Evolutionary conservation across 1,140 invertebrate genomes (phyloP), one percentile per base, ranked within the genome.

Genomic region (Solenopsis invicta): DNA sequence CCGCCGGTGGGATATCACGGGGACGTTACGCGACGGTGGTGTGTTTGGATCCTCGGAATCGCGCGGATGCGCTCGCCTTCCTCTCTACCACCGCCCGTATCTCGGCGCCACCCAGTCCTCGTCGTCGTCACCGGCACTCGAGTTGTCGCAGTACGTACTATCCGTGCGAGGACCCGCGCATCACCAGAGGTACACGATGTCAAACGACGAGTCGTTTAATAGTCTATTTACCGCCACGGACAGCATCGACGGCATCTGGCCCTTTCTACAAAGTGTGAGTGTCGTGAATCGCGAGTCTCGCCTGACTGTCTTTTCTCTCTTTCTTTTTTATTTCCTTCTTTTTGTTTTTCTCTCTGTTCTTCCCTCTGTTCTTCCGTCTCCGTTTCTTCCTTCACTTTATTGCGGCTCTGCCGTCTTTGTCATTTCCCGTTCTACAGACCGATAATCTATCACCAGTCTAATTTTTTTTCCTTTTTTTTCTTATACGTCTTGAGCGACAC

Each of bases 191-290:
- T 10, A 21, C 21, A 76, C 59, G 9, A 91, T 91, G 90, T 75
- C 89, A 29, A 61, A 77, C 12, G 45, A 89, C 9, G 85, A 84
- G n/a, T 12, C 62, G 6, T 86, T 66, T 45, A 34, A 66, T 10
- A 66, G 64, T 4, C 64, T 93, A 37, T 86, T 93, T 54, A 91
- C 92, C 52, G 84, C 90, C 34, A 91, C 91, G 37, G 91, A 94
- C 72, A 87, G 89, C 67, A 94, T 95, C 71, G 93, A 95, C 82
- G 93, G 94, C 80, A 88, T 95, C 56, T 94, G 94, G 92, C 93
- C 94, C n/a, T 95, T 95, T 82, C 76, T 95, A 41, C 94, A 94
- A 80, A 95, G 92, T 76, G 94, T 95, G 88, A 41, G 41, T 41
- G 8, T 4, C 41, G 8, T 29, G 8, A 94, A 4, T 4, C 41